Evolutionary conservation across 2,888 invertebrate genomes (phyloP).

Genomic region (Gibbula magus): DNA sequence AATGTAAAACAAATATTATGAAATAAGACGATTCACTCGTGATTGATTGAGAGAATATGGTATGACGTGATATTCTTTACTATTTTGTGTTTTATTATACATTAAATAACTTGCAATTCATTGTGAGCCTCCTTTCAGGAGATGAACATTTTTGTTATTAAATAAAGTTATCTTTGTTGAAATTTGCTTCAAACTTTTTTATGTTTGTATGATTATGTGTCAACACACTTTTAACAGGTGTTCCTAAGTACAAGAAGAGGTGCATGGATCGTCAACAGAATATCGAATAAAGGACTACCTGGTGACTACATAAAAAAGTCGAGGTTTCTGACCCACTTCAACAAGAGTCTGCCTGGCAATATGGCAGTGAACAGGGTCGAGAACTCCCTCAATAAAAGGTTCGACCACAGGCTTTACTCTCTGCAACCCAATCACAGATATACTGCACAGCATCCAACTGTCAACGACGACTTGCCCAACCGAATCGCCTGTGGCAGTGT

Average conservation of each 20-base stretch:
- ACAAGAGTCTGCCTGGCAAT: slow-evolving; percentile 30
- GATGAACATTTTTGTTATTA: too few relatives aligned
- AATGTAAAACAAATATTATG: too few relatives aligned
- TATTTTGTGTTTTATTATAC: too few relatives aligned
- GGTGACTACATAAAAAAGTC: slow-evolving; percentile 34
- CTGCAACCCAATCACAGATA: slow-evolving; percentile 72
- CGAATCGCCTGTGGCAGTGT: slow-evolving; percentile 72
- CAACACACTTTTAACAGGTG: too few relatives aligned
- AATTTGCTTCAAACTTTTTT: too few relatives aligned
- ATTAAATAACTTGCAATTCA: too few relatives aligned
- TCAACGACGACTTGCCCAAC: slow-evolving; percentile 76
- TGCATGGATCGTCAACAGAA: slow-evolving; percentile 73
- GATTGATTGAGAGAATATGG: too few relatives aligned
- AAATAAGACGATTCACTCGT: too few relatives aligned
- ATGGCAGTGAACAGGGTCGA: slow-evolving; percentile 23
- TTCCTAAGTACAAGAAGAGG: slow-evolving; percentile 74
- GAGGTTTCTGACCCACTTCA: slow-evolving; percentile 31
- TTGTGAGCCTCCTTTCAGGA: too few relatives aligned
- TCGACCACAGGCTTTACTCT: slow-evolving; percentile 74
- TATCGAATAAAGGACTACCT: slow-evolving; percentile 51
- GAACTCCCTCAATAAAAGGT: slow-evolving; percentile 61
- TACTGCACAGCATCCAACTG: slow-evolving; percentile 69
- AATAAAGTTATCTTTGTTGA: too few relatives aligned
- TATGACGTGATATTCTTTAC: too few relatives aligned
- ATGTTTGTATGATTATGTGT: slow-evolving; percentile 12